Conservation (phyloP, 1,140 invertebrate species). For the Brachystomella parvula region DNA sequence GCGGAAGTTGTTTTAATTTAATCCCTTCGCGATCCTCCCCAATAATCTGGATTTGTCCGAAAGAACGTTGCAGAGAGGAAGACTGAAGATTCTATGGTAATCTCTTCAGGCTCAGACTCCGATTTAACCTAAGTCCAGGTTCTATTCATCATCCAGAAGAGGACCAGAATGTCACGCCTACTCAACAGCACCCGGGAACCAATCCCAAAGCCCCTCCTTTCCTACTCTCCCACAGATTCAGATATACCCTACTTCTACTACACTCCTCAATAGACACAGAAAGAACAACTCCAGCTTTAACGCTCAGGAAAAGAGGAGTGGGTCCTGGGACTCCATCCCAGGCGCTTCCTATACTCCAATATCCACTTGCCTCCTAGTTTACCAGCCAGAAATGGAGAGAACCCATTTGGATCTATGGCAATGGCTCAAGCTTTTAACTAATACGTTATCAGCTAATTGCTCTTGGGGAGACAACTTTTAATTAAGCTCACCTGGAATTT, state of each 20-base stretch:
- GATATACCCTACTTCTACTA: background rate
- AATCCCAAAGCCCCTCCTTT: background rate
- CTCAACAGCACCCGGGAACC: background rate
- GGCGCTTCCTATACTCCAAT: background rate
- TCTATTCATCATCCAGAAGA: constrained; percentile 34
- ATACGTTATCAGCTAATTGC: too few species aligned
- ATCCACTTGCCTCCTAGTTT: background rate
- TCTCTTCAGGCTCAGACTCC: constrained; percentile 32
- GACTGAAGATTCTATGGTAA: constrained; percentile 29
- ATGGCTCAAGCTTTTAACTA: too few species aligned
- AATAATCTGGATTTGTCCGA: constrained; percentile 31
- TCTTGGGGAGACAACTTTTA: too few species aligned
- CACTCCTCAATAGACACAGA: background rate
- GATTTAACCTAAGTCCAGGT: constrained; percentile 35
- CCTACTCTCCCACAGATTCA: background rate
- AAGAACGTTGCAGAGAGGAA: constrained; percentile 17
- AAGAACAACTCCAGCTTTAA: background rate
- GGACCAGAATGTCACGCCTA: constrained; percentile 8
- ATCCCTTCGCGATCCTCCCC: constrained; percentile 24
- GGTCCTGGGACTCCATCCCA: background rate
- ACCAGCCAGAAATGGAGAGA: too few species aligned
- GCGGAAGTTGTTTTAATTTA: constrained; percentile 34
- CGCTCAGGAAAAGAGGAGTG: too few species aligned
- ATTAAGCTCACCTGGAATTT: too few species aligned
- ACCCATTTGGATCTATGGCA: too few species aligned